Evolutionary conservation across 2,113 vertebrate species (phyloP), one percentile per base, ranked within the genome.

Genomic region (Heterocephalus glaber): DNA sequence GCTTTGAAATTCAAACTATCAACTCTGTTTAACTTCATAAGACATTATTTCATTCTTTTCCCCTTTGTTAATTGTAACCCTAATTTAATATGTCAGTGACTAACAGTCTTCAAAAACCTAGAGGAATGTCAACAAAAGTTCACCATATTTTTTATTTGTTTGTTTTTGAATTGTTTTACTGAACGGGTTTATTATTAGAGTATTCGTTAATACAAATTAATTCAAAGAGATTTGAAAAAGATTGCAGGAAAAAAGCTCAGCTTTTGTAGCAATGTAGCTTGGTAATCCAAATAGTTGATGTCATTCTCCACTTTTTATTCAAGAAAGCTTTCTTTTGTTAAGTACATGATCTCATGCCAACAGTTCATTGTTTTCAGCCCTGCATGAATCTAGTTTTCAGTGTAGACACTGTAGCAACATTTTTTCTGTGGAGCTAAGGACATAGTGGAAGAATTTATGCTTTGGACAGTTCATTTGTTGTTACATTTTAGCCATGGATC

Each of bases 151-250:
- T 96, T 65, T 66, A 86, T 49, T 94, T 91, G 38, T 94, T 93
- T 96, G 12, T 66, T 63, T 96, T 89, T 79, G 33, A 92, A 93
- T 88, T 96, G 79, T 92, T 95, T 96, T 77, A 70, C 68, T 77
- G 47, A 89, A 93, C 24, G 54, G 58, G 3, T 41, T 90, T 86
- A 76, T 70, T 54, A 9, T 95, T 95, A 93, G 80, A 56, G 28
- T 93, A 74, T 92, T 95, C 94, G 86, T 96, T 97, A 92, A 91
- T 52, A 61, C 84, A 90, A 97, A 92, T 96, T 33, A 92, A 89
- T 85, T 90, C 81, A 61, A 96, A 95, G 49, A 41, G 26, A 83
- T 74, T 95, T 95, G 90, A 92, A 74, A 94, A 90, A 65, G 58
- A 95, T 82, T 95, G 92, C 16, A 26, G 44, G 33, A 10, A 68